These are phyloP conservation scores for Ormyrus pomaceus DNA, from an alignment of 2,888 invertebrate species.

Conservation along the genomic window DNA sequence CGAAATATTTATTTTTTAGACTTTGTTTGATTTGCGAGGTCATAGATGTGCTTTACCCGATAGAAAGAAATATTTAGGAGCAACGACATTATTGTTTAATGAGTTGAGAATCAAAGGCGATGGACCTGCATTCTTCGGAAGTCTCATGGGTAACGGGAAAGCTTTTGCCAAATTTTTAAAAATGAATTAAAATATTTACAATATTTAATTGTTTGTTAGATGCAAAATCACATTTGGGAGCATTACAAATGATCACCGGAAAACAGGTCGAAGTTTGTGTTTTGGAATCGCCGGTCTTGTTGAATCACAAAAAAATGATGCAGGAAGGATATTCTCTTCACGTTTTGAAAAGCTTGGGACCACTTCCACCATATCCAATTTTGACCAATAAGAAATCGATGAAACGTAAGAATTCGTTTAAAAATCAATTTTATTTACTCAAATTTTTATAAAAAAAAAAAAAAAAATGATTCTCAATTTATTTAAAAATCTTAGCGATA, in stretches of 20 bases:
- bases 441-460: slow-evolving; percentile 7
- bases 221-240: slow-evolving; percentile 65
- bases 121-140: slow-evolving; percentile 69
- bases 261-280: slow-evolving; percentile 68
- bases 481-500: not conserved
- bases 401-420: slow-evolving; percentile 75
- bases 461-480: not conserved
- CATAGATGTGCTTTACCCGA: slow-evolving; percentile 67
- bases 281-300: slow-evolving; percentile 68
- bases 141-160: slow-evolving; percentile 64
- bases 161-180: not conserved
- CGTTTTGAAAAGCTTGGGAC: slow-evolving; percentile 80
- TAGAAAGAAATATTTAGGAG: slow-evolving; percentile 61
- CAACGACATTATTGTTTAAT: slow-evolving; percentile 63
- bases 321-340: slow-evolving; percentile 64
- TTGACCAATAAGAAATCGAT: slow-evolving; percentile 78
- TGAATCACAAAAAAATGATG: slow-evolving; percentile 62
- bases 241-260: slow-evolving; percentile 69
- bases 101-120: slow-evolving; percentile 66
- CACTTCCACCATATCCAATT: slow-evolving; percentile 82
- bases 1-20: slow-evolving; percentile 56
- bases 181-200: not conserved
- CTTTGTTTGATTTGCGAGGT: slow-evolving; percentile 67
- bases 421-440: slow-evolving; percentile 10
- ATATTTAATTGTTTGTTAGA: slow-evolving; percentile 59